Evolutionary conservation across 92 coral and sea anemone genomes (phyloP).

Genomic region (Siderastrea radians): DNA sequence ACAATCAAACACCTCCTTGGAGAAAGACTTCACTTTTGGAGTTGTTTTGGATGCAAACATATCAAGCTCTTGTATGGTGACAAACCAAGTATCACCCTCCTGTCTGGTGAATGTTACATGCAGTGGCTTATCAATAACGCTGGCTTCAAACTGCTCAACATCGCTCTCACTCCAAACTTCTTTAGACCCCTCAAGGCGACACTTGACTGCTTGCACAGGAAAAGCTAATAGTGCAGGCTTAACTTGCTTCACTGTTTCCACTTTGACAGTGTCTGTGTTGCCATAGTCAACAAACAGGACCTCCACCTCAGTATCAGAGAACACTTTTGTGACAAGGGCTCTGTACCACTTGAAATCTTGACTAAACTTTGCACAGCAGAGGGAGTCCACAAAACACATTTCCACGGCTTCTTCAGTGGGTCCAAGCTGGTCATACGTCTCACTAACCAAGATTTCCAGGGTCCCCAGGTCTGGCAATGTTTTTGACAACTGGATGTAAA

Average conservation of each 20-base stretch:
- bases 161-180: constrained; percentile 67
- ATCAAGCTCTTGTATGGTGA: constrained; percentile 65
- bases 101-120: constrained; percentile 79
- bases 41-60: constrained; percentile 20
- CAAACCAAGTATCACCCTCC: constrained; percentile 77
- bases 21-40: constrained; percentile 36
- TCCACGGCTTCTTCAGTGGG: constrained; percentile 49
- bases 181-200: constrained; percentile 75
- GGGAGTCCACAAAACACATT: constrained; percentile 71
- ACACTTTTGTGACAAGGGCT: constrained; percentile 70
- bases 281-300: constrained; percentile 94
- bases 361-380: constrained; percentile 83
- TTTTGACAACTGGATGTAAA: constrained; percentile 68
- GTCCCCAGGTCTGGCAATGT: constrained; percentile 21
- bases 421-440: constrained; percentile 53
- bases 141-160: constrained; percentile 70
- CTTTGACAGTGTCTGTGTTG: constrained; percentile 73
- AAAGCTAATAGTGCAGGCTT: constrained; percentile 59
- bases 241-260: constrained; percentile 60
- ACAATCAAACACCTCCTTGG: constrained; percentile 41
- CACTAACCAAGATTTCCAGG: constrained; percentile 40
- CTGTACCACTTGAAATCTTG: constrained; percentile 88
- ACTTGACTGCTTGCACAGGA: constrained; percentile 82
- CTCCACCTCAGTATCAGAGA: constrained; percentile 70
- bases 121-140: constrained; percentile 79